Conservation (phyloP, 2,797 vertebrate species). For the Pterois miles region DNA sequence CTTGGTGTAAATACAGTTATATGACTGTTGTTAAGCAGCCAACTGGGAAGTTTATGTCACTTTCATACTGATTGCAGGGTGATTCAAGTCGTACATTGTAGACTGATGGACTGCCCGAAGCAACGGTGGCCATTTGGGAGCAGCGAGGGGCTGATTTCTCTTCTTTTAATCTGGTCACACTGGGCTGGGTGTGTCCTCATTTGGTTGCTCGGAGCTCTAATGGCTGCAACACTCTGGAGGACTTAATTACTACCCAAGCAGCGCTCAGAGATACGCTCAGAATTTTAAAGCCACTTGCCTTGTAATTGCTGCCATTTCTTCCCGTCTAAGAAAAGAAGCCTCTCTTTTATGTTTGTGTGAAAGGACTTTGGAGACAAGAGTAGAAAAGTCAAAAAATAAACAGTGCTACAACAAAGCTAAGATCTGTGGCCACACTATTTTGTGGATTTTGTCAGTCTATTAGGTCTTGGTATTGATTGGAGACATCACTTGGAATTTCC, state of each 20-base stretch:
- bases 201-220: conserved; percentile 52
- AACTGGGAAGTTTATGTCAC: conserved; percentile 47
- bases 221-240: conserved; percentile 58
- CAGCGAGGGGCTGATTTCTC: conserved; percentile 60
- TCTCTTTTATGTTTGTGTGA: conserved; percentile 12
- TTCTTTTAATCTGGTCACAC: conserved; percentile 69
- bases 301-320: conserved; percentile 65
- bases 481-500: conserved; percentile 18
- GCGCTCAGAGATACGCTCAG: conserved; percentile 41
- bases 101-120: conserved; percentile 49
- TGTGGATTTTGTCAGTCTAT: not conserved
- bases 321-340: conserved; percentile 23
- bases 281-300: conserved; percentile 61
- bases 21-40: conserved; percentile 41
- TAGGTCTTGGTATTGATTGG: not conserved
- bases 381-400: conserved; percentile 15
- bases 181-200: conserved; percentile 61
- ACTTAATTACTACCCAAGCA: conserved; percentile 67
- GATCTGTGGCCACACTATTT: conserved; percentile 1
- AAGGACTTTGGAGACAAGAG: not conserved
- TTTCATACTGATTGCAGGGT: conserved; percentile 45
- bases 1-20: conserved; percentile 55
- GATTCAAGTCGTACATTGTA: conserved; percentile 28
- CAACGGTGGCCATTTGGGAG: conserved; percentile 50
- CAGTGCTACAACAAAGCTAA: not conserved